phyloP scores from a whole-genome alignment of 2,113 vertebrate species.

The Strigops habroptila region DNA sequence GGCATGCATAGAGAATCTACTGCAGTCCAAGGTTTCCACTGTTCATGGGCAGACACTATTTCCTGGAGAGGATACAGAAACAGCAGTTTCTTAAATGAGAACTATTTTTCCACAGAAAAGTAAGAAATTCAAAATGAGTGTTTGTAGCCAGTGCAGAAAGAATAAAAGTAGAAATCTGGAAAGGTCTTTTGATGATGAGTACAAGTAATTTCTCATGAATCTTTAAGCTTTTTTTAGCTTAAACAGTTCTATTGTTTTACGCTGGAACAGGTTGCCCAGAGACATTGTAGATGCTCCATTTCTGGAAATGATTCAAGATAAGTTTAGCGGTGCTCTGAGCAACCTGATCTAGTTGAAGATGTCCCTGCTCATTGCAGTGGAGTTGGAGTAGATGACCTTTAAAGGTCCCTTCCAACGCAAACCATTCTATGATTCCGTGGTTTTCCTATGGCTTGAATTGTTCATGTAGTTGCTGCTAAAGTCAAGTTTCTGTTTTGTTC shows the following conservation, averaged over 20 bases:
- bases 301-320: background rate
- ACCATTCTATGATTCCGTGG: background rate
- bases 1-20: background rate
- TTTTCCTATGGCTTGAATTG: background rate
- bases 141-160: background rate
- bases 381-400: background rate
- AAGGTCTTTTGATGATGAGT: background rate
- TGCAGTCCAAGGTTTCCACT: background rate
- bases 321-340: background rate
- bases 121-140: background rate
- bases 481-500: background rate
- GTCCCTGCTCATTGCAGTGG: background rate
- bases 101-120: background rate
- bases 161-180: background rate
- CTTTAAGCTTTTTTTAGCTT: background rate
- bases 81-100: background rate
- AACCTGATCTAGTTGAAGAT: background rate
- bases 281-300: background rate
- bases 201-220: background rate
- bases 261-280: background rate
- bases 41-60: background rate
- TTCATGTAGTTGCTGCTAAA: background rate
- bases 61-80: background rate
- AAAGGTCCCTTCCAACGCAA: background rate
- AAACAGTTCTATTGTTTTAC: background rate